phyloP scores from a whole-genome alignment of 2,888 invertebrate species.

The Bombylius discolor region DNA sequence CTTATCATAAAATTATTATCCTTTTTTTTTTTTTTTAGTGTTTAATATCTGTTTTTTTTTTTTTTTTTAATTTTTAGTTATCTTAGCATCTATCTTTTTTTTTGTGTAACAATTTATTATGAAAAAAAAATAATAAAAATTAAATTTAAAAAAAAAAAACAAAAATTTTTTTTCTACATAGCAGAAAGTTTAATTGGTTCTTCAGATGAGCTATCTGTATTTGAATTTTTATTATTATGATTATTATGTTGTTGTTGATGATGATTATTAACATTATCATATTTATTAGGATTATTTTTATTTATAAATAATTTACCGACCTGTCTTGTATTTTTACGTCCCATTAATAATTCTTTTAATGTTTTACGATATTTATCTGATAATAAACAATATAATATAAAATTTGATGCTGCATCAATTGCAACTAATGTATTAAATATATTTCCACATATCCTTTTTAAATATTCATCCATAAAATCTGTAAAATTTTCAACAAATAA shows the following conservation, averaged over 20 bases:
- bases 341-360: conserved; percentile 30
- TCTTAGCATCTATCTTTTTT: no score
- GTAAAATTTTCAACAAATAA: conserved; percentile 24
- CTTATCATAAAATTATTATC: no score
- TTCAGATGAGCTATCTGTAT: background rate
- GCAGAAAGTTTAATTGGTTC: background rate
- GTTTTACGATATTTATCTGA: conserved; percentile 60
- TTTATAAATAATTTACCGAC: conserved; percentile 1
- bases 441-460: conserved; percentile 46
- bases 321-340: conserved; percentile 17
- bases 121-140: no score
- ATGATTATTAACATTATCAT: no score
- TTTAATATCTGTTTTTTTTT: no score
- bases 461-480: conserved; percentile 11
- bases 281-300: no score
- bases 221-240: background rate
- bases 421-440: conserved; percentile 57
- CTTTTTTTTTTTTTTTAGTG: no score
- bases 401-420: conserved; percentile 63
- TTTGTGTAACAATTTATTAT: no score
- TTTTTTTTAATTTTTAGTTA: no score
- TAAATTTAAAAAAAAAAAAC: no score
- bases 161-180: background rate
- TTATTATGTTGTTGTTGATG: no score
- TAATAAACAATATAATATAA: conserved; percentile 63